Evolutionary conservation across 2,797 vertebrate genomes (phyloP), one percentile per base, ranked within the genome.

Genomic region (Xenopus petersii): DNA sequence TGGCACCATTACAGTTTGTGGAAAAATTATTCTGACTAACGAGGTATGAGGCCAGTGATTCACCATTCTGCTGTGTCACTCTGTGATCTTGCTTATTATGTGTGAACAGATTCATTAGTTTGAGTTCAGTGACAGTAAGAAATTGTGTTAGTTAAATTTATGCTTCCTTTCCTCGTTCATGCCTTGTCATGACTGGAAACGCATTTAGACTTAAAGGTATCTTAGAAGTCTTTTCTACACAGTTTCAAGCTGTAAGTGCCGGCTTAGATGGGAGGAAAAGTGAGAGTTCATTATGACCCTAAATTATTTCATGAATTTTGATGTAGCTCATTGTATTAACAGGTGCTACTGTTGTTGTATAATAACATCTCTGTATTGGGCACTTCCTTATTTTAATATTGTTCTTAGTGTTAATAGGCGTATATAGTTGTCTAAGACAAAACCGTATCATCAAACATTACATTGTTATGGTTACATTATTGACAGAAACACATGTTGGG

Each of bases 1-100:
- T 91, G 87, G 87, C 87, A 89, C 88, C 90, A 86, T 91, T 91
- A 90, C 90, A 89, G 91, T 89, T 89, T 81, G 79, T 82, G 87
- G 88, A 87, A 87, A 92, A 89, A 92, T 92, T 90, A 92, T 91
- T 89, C 90, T 89, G 90, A 91, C 89, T 92, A 92, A 92, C 89
- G 89, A 92, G 90, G 88, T 91, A 91, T 88, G 91, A 89, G 88
- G 88, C 89, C 90, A 90, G 89, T 90, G 91, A 92, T 92, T 91
- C 90, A 90, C 91, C 91, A 89, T 83, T 79, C 81, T 87, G 87
- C 86, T 86, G 88, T 92, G 91, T 90, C 91, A 90, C 89, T 91
- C 91, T 87, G 88, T 91, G 88, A 89, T 89, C 89, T 86, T 88
- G 89, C 88, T 91, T 90, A 90, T 92, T 92, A 91, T 86, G 88